phyloP scores from a whole-genome alignment of 2,113 vertebrate species.

The Myotis brandtii region DNA sequence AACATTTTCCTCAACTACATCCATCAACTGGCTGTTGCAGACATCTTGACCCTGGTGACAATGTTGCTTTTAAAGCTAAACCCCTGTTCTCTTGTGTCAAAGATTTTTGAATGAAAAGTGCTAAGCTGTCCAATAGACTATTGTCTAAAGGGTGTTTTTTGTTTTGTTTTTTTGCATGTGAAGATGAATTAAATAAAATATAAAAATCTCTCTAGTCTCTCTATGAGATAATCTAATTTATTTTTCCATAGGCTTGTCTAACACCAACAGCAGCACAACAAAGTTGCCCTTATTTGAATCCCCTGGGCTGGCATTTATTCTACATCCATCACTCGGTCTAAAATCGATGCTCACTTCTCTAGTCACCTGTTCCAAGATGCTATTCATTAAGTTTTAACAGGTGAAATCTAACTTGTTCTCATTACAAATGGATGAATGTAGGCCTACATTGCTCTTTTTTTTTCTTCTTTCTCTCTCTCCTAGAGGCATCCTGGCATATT shows the following conservation, averaged over 20 bases:
- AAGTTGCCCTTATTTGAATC: constrained; percentile 9
- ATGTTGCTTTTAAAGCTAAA: neutral
- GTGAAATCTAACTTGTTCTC: constrained; percentile 49
- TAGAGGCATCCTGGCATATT: constrained; percentile 20
- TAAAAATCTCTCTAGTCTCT: neutral
- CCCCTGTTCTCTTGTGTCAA: neutral
- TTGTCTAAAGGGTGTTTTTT: neutral
- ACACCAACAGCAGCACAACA: neutral
- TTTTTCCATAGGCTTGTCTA: neutral
- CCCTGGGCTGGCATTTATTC: constrained; percentile 42
- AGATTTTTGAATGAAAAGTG: neutral
- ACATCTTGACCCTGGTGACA: too few species aligned
- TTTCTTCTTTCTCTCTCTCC: neutral
- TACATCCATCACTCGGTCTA: constrained; percentile 45
- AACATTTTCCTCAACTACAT: neutral
- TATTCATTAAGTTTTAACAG: constrained; percentile 62
- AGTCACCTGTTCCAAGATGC: constrained; percentile 53
- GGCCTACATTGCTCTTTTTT: neutral
- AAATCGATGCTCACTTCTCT: constrained; percentile 60
- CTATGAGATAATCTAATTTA: neutral
- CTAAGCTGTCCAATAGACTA: neutral
- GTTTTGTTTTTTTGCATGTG: neutral
- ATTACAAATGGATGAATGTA: constrained; percentile 48
- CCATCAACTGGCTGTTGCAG: fast-evolving
- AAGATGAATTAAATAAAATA: constrained; percentile 2